Percentiles rank a stretch among this genome's conserved stretches.
Evolutionary conservation across 2,797 vertebrate genomes (phyloP).

Genomic region (Clarias fuscus): DNA sequence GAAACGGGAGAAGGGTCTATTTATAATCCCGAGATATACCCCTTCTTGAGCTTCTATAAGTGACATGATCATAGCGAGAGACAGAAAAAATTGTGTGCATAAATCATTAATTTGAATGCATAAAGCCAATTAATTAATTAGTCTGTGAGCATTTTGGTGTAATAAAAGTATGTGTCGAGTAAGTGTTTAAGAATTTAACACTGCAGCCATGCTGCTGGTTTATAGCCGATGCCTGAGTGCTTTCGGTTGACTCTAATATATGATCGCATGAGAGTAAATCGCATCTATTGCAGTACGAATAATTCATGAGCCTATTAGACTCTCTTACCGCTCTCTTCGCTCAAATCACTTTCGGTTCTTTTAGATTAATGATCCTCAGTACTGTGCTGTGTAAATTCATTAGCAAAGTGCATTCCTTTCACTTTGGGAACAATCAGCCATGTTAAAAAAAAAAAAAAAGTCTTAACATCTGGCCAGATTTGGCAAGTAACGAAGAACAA

Average conservation of each 20-base stretch:
- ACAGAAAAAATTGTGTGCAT: neutral
- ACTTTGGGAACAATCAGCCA: slow-evolving; percentile 37
- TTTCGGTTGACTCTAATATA: slow-evolving; percentile 26
- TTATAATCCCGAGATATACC: slow-evolving; percentile 17
- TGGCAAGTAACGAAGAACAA: too few relatives aligned
- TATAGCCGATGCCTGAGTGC: neutral
- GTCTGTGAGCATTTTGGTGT: neutral
- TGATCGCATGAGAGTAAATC: neutral
- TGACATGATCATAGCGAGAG: neutral
- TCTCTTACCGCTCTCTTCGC: slow-evolving; percentile 32
- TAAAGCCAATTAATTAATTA: neutral
- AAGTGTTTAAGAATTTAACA: neutral
- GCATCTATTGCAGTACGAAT: slow-evolving; percentile 30
- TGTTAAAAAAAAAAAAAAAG: slow-evolving; percentile 45
- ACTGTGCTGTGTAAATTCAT: slow-evolving; percentile 53
- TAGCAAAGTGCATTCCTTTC: slow-evolving; percentile 1
- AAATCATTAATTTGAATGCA: neutral
- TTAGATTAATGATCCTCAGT: slow-evolving; percentile 49
- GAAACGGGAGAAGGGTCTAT: slow-evolving; percentile 27
- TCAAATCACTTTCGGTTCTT: slow-evolving; percentile 28
- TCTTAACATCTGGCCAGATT: neutral
- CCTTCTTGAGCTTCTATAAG: too few relatives aligned
- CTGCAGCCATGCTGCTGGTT: neutral
- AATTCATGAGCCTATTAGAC: slow-evolving; percentile 57
- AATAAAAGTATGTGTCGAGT: neutral